phyloP scores from a whole-genome alignment of 2,888 invertebrate genomes.

The Conchocele bisecta region DNA sequence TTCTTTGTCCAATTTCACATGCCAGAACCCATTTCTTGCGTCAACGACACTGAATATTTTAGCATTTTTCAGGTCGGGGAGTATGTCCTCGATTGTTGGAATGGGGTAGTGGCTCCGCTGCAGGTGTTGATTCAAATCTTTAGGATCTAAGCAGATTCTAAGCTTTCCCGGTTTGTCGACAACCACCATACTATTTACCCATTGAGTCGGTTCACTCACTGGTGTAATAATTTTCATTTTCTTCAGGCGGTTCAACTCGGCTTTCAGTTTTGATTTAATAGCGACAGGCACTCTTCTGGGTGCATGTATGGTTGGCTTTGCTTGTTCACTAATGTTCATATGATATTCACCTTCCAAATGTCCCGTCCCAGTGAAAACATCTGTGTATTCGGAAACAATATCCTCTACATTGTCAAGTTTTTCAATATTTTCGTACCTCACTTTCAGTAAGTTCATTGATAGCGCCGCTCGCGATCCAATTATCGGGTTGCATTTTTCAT shows the following conservation, averaged over 20 bases:
- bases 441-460: no score
- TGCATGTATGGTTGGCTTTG: slow-evolving; percentile 24
- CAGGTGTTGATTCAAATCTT: slow-evolving; percentile 50
- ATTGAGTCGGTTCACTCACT: slow-evolving; percentile 49
- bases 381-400: no score
- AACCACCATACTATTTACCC: slow-evolving; percentile 53
- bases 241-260: slow-evolving; percentile 40
- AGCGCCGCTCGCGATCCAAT: no score
- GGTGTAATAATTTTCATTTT: slow-evolving; percentile 35
- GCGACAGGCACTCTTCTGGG: slow-evolving; percentile 37
- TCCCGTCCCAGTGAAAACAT: slow-evolving; percentile 30
- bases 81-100: slow-evolving; percentile 56
- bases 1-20: slow-evolving; percentile 50
- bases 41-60: slow-evolving; percentile 56
- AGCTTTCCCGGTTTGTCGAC: slow-evolving; percentile 44
- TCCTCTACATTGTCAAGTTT: no score
- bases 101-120: slow-evolving; percentile 45
- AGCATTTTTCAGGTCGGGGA: slow-evolving; percentile 49
- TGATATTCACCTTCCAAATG: slow-evolving; percentile 21
- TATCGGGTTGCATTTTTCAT: no score
- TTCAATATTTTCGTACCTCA: no score
- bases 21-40: slow-evolving; percentile 52
- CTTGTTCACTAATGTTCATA: slow-evolving; percentile 22
- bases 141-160: slow-evolving; percentile 57
- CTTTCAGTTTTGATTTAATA: slow-evolving; percentile 28